These are phyloP conservation scores for Pteruthius melanotis DNA, from an alignment of 2,113 vertebrate species.

Conservation along the genomic window DNA sequence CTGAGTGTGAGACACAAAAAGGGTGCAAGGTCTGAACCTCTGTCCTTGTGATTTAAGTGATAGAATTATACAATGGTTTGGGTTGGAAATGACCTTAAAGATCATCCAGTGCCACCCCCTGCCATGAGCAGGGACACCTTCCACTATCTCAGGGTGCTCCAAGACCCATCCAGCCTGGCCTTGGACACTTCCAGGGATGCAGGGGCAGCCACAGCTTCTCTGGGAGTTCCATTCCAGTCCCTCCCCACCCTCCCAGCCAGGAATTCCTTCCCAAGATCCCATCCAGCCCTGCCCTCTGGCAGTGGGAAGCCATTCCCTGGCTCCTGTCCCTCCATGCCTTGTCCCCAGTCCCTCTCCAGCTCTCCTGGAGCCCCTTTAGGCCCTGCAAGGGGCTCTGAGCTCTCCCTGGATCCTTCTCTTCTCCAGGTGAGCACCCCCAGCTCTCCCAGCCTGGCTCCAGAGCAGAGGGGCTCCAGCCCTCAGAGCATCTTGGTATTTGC, in stretches of 20 bases:
- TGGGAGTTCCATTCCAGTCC: fast-evolving
- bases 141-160: fast-evolving
- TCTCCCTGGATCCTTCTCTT: background rate
- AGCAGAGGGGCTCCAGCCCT: background rate
- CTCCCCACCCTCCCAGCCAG: background rate
- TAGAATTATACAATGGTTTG: background rate
- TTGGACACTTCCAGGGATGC: background rate
- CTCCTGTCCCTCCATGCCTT: fast-evolving
- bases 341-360: background rate
- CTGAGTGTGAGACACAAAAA: background rate
- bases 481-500: fast-evolving
- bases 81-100: background rate
- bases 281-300: background rate
- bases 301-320: background rate
- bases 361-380: background rate
- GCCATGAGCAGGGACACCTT: background rate
- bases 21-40: background rate
- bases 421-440: fast-evolving
- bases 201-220: background rate
- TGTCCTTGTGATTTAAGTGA: too few relatives aligned
- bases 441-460: background rate
- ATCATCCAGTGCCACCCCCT: background rate
- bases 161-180: fast-evolving
- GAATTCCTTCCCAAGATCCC: background rate
- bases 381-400: fast-evolving